Percentiles rank a stretch among this genome's conserved stretches.
Conservation (phyloP, 2,888 invertebrate species). For the Parnassius smintheus region DNA sequence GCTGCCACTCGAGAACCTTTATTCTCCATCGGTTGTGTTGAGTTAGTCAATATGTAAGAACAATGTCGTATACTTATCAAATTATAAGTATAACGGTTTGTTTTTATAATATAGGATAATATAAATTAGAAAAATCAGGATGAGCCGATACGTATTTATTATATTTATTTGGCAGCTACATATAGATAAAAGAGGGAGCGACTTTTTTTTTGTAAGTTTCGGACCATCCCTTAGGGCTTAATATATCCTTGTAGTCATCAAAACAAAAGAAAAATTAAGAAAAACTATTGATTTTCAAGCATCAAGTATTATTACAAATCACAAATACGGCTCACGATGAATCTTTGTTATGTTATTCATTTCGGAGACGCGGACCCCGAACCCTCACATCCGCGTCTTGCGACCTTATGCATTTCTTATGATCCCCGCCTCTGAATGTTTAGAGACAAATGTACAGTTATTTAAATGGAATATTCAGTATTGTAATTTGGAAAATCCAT, state of each 20-base stretch:
- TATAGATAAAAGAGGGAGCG: too few species aligned
- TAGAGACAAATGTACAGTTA: constrained; percentile 71
- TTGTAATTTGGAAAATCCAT: constrained; percentile 65
- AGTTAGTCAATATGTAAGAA: too few species aligned
- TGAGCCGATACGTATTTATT: too few species aligned
- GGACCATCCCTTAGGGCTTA: background rate
- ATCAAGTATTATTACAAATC: constrained; percentile 28
- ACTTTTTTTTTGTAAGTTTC: background rate
- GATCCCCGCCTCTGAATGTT: constrained; percentile 58
- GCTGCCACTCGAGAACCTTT: too few species aligned
- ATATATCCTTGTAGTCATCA: constrained; percentile 19
- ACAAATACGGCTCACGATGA: constrained; percentile 26
- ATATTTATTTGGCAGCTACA: too few species aligned
- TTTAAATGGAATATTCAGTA: constrained; percentile 73
- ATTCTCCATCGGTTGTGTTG: too few species aligned
- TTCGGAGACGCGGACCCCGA: constrained; percentile 41
- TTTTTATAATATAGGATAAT: too few species aligned
- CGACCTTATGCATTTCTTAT: constrained; percentile 71
- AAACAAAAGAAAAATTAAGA: constrained; percentile 23
- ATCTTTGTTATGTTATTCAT: constrained; percentile 45
- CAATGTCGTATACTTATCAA: too few species aligned
- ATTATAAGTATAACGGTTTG: too few species aligned
- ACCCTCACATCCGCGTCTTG: constrained; percentile 48
- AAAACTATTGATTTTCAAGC: constrained; percentile 25
- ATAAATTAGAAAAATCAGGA: too few species aligned